Evolutionary conservation across 2,113 vertebrate genomes (phyloP).

Genomic region (Climacteris rufus): DNA sequence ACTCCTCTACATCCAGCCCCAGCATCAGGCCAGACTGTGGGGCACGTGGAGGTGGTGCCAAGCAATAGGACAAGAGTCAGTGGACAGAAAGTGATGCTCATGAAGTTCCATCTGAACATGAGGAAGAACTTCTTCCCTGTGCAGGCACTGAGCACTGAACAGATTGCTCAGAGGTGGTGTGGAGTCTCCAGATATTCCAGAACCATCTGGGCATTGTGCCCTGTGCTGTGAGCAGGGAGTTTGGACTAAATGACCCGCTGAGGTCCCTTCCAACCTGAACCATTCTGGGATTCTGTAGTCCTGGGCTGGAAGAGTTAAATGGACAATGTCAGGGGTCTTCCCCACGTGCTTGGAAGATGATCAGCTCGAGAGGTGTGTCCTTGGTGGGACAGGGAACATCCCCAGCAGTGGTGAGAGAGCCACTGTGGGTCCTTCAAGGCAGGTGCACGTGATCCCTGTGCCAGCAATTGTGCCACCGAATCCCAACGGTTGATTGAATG

Average conservation of each 20-base stretch:
- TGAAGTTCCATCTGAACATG: background rate
- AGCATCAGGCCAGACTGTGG: rapidly evolving
- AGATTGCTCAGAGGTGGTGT: background rate
- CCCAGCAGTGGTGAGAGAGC: background rate
- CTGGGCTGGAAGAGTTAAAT: background rate
- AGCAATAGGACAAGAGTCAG: background rate
- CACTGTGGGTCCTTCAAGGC: rapidly evolving
- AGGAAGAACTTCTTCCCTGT: background rate
- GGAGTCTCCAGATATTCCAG: background rate
- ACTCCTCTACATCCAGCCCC: background rate
- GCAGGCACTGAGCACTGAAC: background rate
- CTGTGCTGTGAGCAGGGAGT: background rate
- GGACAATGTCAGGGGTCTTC: background rate
- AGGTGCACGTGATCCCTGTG: background rate
- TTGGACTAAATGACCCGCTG: background rate
- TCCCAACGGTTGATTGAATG: background rate
- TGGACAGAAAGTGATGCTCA: background rate
- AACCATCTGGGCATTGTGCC: background rate
- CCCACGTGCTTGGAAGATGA: rapidly evolving
- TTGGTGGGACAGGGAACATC: rapidly evolving
- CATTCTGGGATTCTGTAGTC: background rate
- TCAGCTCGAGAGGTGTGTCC: rapidly evolving
- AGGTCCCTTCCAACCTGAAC: background rate
- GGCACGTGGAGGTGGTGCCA: rapidly evolving
- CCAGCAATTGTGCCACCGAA: rapidly evolving